These are phyloP conservation scores for Euwallacea similis DNA, from an alignment of 1,140 invertebrate genomes.

Conservation along the genomic window DNA sequence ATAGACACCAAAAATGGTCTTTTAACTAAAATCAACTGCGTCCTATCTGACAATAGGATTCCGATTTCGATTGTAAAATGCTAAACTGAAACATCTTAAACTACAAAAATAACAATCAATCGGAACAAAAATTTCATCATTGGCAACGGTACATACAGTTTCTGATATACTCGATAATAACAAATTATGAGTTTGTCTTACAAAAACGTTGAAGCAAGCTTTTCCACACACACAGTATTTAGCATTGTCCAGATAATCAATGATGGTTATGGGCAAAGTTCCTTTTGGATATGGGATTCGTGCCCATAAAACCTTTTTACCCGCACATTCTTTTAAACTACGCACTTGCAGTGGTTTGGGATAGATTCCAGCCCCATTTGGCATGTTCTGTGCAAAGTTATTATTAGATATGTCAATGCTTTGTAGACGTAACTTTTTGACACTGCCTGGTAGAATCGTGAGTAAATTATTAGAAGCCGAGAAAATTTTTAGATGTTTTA, in stretches of 20 bases:
- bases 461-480: conserved; percentile 60
- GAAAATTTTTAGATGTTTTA: conserved; percentile 45
- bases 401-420: conserved; percentile 62
- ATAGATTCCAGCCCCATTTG: conserved; percentile 32
- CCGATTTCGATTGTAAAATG: conserved; percentile 40
- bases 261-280: conserved; percentile 62
- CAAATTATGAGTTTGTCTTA: conserved; percentile 53
- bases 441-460: conserved; percentile 60
- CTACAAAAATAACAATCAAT: conserved; percentile 67
- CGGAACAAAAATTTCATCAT: conserved; percentile 50
- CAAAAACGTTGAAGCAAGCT: conserved; percentile 59
- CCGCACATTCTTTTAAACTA: conserved; percentile 44
- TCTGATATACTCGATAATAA: conserved; percentile 54
- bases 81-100: conserved; percentile 56
- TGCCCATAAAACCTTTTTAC: conserved; percentile 45
- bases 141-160: conserved; percentile 54
- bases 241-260: conserved; percentile 63
- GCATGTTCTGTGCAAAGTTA: conserved; percentile 37
- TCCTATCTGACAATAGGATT: conserved; percentile 51
- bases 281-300: conserved; percentile 60
- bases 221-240: conserved; percentile 64
- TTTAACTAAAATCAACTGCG: conserved; percentile 50
- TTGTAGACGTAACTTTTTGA: conserved; percentile 59
- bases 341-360: conserved; percentile 41
- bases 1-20: background rate